phyloP scores from a whole-genome alignment of 1,140 invertebrate species.

The Micrasema longulum region DNA sequence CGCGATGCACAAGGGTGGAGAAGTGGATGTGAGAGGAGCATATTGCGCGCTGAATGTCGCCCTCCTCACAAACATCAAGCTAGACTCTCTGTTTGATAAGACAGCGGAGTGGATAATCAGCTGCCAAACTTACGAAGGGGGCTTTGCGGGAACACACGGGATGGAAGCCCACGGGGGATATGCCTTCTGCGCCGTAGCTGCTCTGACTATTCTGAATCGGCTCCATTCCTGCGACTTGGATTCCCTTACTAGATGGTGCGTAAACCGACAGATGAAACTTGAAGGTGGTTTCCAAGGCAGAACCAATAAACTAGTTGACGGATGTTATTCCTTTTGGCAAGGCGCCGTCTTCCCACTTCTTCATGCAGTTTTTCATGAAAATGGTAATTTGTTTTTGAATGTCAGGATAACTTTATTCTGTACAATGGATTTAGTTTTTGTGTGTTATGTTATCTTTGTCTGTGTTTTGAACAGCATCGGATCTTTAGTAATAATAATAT shows the following conservation, averaged over 20 bases:
- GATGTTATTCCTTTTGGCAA: constrained; percentile 99
- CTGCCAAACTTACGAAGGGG: constrained; percentile 98
- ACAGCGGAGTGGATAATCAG: constrained; percentile 92
- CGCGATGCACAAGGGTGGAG: constrained; percentile 91
- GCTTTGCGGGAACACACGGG: constrained; percentile 93
- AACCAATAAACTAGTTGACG: constrained; percentile 98
- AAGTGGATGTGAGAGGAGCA: constrained; percentile 93
- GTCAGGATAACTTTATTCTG: no score
- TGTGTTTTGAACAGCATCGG: no score
- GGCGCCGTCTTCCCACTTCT: constrained; percentile 89
- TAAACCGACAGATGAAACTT: constrained; percentile 88
- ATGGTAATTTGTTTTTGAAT: no score
- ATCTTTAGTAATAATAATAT: no score
- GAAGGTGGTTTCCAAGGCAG: constrained; percentile 96
- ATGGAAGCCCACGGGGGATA: constrained; percentile 99
- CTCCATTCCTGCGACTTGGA: constrained; percentile 84
- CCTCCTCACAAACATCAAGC: constrained; percentile 83
- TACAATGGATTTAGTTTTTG: no score
- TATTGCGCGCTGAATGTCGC: constrained; percentile 96
- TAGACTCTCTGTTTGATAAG: constrained; percentile 82
- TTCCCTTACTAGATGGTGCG: constrained; percentile 85
- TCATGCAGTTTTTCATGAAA: constrained; percentile 69
- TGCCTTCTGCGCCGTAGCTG: constrained; percentile 95
- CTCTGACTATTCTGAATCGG: constrained; percentile 85
- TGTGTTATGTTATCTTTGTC: no score